A percentile compares a stretch with the other conserved stretches of the same genome.
Evolutionary conservation across 2,888 invertebrate genomes (phyloP).

Genomic region (Drosophila rellima): DNA sequence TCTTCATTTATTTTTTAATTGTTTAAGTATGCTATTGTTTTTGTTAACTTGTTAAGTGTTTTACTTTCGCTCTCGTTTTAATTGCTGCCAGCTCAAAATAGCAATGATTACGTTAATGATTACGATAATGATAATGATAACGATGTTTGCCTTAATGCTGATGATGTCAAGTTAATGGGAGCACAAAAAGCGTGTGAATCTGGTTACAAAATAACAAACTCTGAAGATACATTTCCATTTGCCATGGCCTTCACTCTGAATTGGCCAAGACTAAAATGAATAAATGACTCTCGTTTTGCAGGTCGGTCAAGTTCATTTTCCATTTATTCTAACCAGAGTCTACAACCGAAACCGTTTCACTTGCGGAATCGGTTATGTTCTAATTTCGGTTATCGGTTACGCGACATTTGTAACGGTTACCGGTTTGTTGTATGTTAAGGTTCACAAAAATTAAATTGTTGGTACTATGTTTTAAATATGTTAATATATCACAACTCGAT

Average conservation of each 20-base stretch:
- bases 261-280: slow-evolving; percentile 1
- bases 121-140: slow-evolving; percentile 44
- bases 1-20: slow-evolving; percentile 12
- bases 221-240: slow-evolving; percentile 19
- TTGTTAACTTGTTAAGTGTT: slow-evolving; percentile 46
- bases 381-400: too few relatives aligned
- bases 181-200: slow-evolving; percentile 67
- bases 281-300: slow-evolving; percentile 3
- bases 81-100: slow-evolving; percentile 57
- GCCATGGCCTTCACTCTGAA: slow-evolving; percentile 38
- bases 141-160: slow-evolving; percentile 16
- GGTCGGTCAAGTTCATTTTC: slow-evolving; percentile 39
- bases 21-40: slow-evolving; percentile 54
- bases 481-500: too few relatives aligned
- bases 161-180: slow-evolving; percentile 56
- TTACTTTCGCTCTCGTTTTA: slow-evolving; percentile 73
- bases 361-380: too few relatives aligned
- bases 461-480: too few relatives aligned
- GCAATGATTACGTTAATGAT: slow-evolving; percentile 38
- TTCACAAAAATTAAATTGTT: too few relatives aligned
- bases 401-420: too few relatives aligned
- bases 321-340: background rate
- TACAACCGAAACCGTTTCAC: too few relatives aligned
- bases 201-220: slow-evolving; percentile 42
- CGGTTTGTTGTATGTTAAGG: too few relatives aligned